Evolutionary conservation across 2,797 vertebrate species (phyloP).

Genomic region (Bryconaethiops microstoma): DNA sequence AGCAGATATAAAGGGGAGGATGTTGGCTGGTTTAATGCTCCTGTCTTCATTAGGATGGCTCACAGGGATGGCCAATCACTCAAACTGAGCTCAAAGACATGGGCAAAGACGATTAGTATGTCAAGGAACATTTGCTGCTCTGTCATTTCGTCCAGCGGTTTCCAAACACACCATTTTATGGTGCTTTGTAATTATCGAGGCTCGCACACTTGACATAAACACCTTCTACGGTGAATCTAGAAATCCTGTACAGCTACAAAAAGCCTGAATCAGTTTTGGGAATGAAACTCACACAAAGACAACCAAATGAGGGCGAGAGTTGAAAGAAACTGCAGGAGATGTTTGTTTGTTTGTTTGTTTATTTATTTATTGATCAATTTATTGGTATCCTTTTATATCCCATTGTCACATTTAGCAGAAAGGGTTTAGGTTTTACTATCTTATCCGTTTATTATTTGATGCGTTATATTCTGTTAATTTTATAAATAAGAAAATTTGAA

Average conservation of each 20-base stretch:
- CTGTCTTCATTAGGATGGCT: slow-evolving; percentile 22
- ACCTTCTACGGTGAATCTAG: slow-evolving; percentile 50
- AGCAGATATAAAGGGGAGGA: slow-evolving; percentile 76
- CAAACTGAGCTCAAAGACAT: slow-evolving; percentile 65
- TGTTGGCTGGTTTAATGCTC: slow-evolving; percentile 66
- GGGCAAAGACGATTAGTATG: slow-evolving; percentile 66
- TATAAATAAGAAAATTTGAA: no score
- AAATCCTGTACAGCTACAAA: slow-evolving; percentile 47
- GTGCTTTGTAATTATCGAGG: slow-evolving; percentile 36
- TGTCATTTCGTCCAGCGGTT: slow-evolving; percentile 56
- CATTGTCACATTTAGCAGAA: no score
- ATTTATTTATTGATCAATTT: neutral
- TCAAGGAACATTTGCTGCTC: slow-evolving; percentile 60
- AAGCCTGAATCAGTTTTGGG: neutral
- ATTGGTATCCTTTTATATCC: no score
- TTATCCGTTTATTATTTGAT: neutral
- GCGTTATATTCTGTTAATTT: no score
- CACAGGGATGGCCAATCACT: slow-evolving; percentile 28
- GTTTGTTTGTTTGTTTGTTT: neutral
- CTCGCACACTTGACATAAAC: slow-evolving; percentile 43
- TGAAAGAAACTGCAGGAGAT: no score
- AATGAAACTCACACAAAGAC: neutral
- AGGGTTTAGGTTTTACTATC: no score
- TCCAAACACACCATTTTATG: slow-evolving; percentile 43
- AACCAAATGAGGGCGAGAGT: no score